Evolutionary conservation across 2,888 invertebrate species (phyloP).

Genomic region (Choreutis nemorana): DNA sequence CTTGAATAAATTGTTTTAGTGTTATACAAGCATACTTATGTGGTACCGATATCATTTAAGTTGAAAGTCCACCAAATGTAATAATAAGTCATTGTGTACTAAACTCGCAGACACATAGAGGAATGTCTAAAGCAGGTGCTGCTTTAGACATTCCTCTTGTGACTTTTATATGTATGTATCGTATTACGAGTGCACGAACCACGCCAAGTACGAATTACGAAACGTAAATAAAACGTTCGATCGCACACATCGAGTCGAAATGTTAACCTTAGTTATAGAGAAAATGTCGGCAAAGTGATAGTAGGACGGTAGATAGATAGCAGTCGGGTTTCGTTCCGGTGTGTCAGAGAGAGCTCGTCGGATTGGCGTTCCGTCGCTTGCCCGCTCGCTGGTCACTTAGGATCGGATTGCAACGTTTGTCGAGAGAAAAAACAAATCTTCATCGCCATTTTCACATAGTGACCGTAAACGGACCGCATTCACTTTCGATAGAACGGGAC

Average conservation of each 20-base stretch:
- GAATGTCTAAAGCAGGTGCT: no score
- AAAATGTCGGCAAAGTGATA: constrained; percentile 44
- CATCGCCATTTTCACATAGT: constrained; percentile 26
- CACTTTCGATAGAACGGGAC: constrained; percentile 40
- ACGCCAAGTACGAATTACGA: no score
- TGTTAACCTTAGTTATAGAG: constrained; percentile 27
- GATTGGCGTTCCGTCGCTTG: constrained; percentile 20
- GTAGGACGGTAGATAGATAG: constrained; percentile 45
- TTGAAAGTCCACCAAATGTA: no score
- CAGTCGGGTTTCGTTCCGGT: constrained; percentile 37
- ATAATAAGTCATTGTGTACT: no score
- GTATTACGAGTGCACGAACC: no score
- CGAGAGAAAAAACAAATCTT: constrained; percentile 11
- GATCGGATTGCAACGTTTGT: constrained; percentile 18
- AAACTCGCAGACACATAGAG: no score
- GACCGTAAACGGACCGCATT: constrained; percentile 45
- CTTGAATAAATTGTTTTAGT: no score
- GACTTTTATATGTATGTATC: no score
- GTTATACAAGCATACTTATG: no score
- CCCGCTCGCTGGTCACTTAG: constrained; percentile 11
- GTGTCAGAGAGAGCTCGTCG: constrained; percentile 33
- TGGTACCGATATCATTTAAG: no score
- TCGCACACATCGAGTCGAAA: constrained; percentile 12
- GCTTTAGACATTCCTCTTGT: no score
- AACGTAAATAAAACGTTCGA: constrained; percentile 9